These are phyloP conservation scores for Cyprinodon tularosa DNA, from an alignment of 2,113 vertebrate genomes.

Conservation along the genomic window DNA sequence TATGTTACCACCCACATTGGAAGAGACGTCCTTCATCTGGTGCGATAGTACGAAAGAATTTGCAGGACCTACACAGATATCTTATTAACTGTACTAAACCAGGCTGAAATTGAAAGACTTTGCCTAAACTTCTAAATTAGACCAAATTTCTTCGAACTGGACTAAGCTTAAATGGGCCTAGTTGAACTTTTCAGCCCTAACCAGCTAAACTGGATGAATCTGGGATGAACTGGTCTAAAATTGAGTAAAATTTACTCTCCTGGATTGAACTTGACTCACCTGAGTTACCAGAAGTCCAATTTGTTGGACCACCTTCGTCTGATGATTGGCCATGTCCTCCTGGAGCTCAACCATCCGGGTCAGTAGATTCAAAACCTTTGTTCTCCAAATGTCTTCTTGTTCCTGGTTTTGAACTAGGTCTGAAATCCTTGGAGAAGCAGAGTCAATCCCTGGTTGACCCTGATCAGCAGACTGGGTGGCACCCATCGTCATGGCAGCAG, in stretches of 20 bases:
- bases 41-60: too few relatives aligned
- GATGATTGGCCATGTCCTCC: conserved; percentile 44
- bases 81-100: not conserved
- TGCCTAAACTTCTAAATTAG: not conserved
- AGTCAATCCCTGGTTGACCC: not conserved
- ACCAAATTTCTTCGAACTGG: not conserved
- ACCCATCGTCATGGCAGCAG: conserved; percentile 29
- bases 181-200: too few relatives aligned
- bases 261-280: conserved; percentile 20
- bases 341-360: conserved; percentile 61
- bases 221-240: not conserved
- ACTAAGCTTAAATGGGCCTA: not conserved
- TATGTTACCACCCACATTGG: too few relatives aligned
- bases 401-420: conserved; percentile 22
- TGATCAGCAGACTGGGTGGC: not conserved
- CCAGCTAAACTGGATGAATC: not conserved
- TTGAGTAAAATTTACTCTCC: not conserved
- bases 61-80: too few relatives aligned
- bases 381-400: conserved; percentile 30
- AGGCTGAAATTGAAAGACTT: not conserved
- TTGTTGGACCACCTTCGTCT: conserved; percentile 55
- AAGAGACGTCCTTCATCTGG: too few relatives aligned
- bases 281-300: conserved; percentile 52
- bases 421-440: not conserved
- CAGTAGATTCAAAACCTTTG: conserved; percentile 43